Evolutionary conservation across 2,113 vertebrate genomes (phyloP), one percentile per base, ranked within the genome.

Genomic region (Gymnobelideus leadbeateri): DNA sequence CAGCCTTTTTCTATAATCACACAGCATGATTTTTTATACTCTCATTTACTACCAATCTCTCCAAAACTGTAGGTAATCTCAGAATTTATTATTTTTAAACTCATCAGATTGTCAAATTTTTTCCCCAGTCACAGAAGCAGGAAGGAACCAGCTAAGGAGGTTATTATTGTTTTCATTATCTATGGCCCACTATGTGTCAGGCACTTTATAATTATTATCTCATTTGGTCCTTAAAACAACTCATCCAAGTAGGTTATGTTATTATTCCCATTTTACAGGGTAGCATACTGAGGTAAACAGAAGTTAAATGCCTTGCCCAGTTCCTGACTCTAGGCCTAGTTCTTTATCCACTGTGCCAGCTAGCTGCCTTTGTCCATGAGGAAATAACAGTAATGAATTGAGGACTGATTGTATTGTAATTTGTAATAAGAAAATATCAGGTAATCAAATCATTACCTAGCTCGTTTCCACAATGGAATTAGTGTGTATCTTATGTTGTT

Each of bases 71-170:
- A 43, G n/a, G 51, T 91, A 91, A 46, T 52, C 91, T 47, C 68
- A 89, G 46, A 94, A 89, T 57, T 37, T 43, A n/a, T 91, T 91
- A 95, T 95, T 92, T 84, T n/a, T 23, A 43, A 21, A 84, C 21
- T 84, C 68, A 43, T 43, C 68, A 21, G 12, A 77, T 8, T 43
- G 16, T n/a, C 7, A 84, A 26, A 43, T 23, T 84, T 77, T 43
- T 84, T 84, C n/a, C n/a, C 68, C 19, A 8, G 8, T 43, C 16
- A 43, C 6, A 43, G 68, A 84, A 84, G n/a, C 68, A 84, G 31
- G 12, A 68, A 84, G n/a, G 68, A 84, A 43, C 14, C 37, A 77
- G 6, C 16, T 84, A 84, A 21, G 6, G 14, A 84, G 19, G 68
- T 77, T 77, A 37, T 16, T 77, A 6, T 84, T 43, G n/a, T 43